phyloP scores from a whole-genome alignment of 2,888 invertebrate species.

The Smittia aterrima region DNA sequence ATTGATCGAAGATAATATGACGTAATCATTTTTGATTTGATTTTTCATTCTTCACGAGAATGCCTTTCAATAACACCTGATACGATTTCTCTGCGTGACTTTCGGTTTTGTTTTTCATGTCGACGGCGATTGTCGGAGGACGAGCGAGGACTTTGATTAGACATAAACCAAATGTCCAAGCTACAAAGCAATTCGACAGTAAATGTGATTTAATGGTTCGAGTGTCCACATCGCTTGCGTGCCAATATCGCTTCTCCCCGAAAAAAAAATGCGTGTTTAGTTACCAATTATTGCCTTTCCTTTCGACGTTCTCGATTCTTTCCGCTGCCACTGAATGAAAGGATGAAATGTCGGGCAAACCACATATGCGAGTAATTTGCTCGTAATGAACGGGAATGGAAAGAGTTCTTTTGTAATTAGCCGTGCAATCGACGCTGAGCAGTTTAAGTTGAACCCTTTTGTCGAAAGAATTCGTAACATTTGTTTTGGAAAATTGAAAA shows the following conservation, averaged over 20 bases:
- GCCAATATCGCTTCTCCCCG: neutral
- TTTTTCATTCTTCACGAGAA: neutral
- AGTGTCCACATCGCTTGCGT: conserved; percentile 29
- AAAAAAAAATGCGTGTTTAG: conserved; percentile 35
- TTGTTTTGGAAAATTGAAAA: conserved; percentile 31
- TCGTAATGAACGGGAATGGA: conserved; percentile 22
- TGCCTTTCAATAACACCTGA: conserved; percentile 30
- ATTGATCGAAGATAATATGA: conserved; percentile 36
- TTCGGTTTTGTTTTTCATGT: conserved; percentile 31
- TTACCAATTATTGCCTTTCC: conserved; percentile 37
- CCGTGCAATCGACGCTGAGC: neutral
- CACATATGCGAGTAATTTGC: conserved; percentile 36
- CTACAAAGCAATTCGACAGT: neutral
- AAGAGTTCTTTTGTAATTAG: conserved; percentile 14
- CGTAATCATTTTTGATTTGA: conserved; percentile 16
- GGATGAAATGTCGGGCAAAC: conserved; percentile 24
- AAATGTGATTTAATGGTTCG: neutral
- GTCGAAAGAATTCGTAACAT: conserved; percentile 38
- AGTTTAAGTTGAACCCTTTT: conserved; percentile 4
- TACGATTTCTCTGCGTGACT: conserved; percentile 24
- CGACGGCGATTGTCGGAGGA: neutral
- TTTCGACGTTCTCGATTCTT: conserved; percentile 11
- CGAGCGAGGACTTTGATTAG: neutral
- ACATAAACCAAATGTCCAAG: neutral
- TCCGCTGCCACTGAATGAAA: conserved; percentile 14